Conservation (phyloP, 2,888 invertebrate species). For the Balanococcus diminutus region DNA sequence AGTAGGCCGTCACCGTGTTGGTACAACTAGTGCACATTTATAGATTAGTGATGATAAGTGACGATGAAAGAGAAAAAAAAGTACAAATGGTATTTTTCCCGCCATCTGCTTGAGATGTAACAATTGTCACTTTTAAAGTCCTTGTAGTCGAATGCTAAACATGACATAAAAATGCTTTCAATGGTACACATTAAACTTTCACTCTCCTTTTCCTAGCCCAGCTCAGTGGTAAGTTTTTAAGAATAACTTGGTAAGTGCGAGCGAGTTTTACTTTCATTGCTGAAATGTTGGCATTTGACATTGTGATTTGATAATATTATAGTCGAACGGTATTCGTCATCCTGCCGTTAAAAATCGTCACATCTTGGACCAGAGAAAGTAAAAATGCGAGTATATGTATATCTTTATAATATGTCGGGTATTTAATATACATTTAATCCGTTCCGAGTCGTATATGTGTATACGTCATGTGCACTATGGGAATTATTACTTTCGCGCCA, state of each 20-base stretch:
- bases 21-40: constrained; percentile 24
- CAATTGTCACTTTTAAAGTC: background rate
- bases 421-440: constrained; percentile 5
- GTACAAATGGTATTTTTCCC: background rate
- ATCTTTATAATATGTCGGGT: background rate
- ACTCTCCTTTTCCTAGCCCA: constrained; percentile 20
- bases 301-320: background rate
- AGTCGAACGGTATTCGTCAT: constrained; percentile 5
- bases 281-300: background rate
- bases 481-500: constrained; percentile 1
- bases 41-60: constrained; percentile 21
- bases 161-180: constrained; percentile 43
- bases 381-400: background rate
- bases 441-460: background rate
- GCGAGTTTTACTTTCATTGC: background rate
- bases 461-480: constrained; percentile 5
- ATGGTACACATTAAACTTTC: background rate
- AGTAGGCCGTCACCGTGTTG: constrained; percentile 15
- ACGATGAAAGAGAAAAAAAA: background rate
- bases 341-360: constrained; percentile 5
- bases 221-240: background rate
- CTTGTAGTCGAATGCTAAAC: background rate
- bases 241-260: background rate
- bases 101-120: background rate
- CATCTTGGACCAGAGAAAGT: background rate